phyloP scores from a whole-genome alignment of 2,113 vertebrate species.

The Pavo muticus region DNA sequence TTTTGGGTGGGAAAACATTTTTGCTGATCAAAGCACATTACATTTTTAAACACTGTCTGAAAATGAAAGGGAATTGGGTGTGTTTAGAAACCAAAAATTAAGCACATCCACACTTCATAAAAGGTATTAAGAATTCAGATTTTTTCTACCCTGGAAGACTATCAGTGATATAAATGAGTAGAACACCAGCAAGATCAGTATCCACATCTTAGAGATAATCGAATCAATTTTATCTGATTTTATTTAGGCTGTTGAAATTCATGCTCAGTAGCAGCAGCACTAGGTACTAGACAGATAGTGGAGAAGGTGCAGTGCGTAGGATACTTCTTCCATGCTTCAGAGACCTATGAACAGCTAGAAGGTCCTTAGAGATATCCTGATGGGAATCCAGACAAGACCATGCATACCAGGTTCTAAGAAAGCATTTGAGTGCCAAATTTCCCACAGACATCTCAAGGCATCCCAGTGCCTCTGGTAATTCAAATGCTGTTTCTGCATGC shows the following conservation, averaged over 20 bases:
- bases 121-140: not conserved
- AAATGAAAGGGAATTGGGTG: not conserved
- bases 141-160: not conserved
- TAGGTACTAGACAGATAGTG: rapidly evolving
- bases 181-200: not conserved
- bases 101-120: not conserved
- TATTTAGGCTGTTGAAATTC: not conserved
- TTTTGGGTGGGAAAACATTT: not conserved
- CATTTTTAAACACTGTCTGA: not conserved
- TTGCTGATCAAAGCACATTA: not conserved
- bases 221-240: not conserved
- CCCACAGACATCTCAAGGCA: not conserved
- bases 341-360: rapidly evolving
- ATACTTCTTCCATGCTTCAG: not conserved
- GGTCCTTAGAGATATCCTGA: rapidly evolving
- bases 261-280: not conserved
- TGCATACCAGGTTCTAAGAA: not conserved
- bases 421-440: not conserved
- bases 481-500: not conserved
- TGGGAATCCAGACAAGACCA: not conserved
- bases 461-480: not conserved
- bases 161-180: not conserved
- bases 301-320: not conserved
- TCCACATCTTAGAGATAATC: not conserved
- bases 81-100: not conserved